phyloP scores from a whole-genome alignment of 1,140 invertebrate species.

The Rhyzopertha dominica region DNA sequence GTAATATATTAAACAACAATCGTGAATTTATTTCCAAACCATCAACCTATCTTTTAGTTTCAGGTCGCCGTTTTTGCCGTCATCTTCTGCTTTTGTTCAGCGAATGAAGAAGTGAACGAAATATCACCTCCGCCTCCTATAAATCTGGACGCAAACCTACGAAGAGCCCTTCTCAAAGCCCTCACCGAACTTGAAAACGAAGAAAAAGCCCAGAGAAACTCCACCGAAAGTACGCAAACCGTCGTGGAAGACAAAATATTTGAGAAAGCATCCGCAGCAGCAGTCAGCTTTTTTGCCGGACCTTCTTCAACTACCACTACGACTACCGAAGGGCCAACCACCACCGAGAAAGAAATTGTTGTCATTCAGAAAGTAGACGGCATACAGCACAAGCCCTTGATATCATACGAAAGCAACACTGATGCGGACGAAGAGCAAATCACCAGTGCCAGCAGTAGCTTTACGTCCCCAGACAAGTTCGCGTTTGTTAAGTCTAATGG shows the following conservation, averaged over 20 bases:
- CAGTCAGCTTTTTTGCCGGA: conserved; percentile 28
- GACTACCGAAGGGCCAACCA: conserved; percentile 16
- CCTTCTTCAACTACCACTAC: conserved; percentile 4
- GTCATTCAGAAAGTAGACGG: conserved; percentile 35
- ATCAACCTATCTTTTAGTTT: too few species aligned
- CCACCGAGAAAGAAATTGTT: conserved; percentile 25
- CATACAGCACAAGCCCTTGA: conserved; percentile 30
- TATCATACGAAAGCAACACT: conserved; percentile 17
- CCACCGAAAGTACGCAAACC: not conserved
- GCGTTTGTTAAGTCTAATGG: too few species aligned
- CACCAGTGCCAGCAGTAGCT: conserved; percentile 31
- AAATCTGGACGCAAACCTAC: conserved; percentile 33
- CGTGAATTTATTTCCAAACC: too few species aligned
- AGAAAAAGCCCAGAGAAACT: conserved; percentile 20
- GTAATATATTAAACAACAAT: too few species aligned
- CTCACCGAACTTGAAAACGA: conserved; percentile 40
- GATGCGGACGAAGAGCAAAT: conserved; percentile 30
- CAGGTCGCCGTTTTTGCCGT: too few species aligned
- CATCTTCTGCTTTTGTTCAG: too few species aligned
- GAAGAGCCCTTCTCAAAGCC: conserved; percentile 37
- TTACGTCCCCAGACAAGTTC: conserved; percentile 10
- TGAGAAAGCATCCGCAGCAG: conserved; percentile 33
- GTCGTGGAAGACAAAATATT: conserved; percentile 19
- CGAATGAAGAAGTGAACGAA: conserved; percentile 19
- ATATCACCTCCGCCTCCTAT: conserved; percentile 11